These are phyloP conservation scores for Herpailurus yagouaroundi DNA, from an alignment of 2,113 vertebrate species.

Conservation along the genomic window DNA sequence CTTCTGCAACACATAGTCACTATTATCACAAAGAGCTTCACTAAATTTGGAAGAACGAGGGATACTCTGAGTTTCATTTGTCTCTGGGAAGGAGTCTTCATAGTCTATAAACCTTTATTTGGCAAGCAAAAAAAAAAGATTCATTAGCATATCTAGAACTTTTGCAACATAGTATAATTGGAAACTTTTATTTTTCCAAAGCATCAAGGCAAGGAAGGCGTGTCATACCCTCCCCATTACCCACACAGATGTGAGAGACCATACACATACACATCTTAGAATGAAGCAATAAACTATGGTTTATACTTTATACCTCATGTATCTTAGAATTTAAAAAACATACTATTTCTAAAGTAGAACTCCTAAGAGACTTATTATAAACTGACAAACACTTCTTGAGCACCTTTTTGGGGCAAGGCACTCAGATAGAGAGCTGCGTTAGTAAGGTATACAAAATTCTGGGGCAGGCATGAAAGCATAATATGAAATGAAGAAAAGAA, in stretches of 20 bases:
- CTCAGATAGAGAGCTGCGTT: not conserved
- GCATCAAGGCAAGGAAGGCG: not conserved
- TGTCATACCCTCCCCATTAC: not conserved
- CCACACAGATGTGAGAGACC: not conserved
- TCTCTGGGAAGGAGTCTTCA: slow-evolving; percentile 4
- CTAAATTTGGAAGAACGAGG: not conserved
- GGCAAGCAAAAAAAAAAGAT: not conserved
- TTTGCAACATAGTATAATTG: not conserved
- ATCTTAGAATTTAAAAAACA: not conserved
- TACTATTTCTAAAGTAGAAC: not conserved
- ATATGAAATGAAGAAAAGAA: not conserved
- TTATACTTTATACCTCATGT: not conserved
- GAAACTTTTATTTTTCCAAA: slow-evolving; percentile 27
- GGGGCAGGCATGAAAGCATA: not conserved
- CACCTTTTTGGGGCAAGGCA: not conserved
- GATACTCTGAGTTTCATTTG: not conserved
- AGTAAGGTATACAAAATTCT: not conserved
- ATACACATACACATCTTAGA: not conserved
- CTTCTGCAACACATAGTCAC: not conserved
- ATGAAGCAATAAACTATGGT: not conserved
- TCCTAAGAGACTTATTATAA: not conserved
- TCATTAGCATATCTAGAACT: not conserved
- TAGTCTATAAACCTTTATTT: slow-evolving; percentile 19
- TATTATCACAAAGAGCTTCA: not conserved
- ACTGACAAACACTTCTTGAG: not conserved